These are phyloP conservation scores for Coilia nasus DNA, from an alignment of 2,797 vertebrate species.

Conservation along the genomic window DNA sequence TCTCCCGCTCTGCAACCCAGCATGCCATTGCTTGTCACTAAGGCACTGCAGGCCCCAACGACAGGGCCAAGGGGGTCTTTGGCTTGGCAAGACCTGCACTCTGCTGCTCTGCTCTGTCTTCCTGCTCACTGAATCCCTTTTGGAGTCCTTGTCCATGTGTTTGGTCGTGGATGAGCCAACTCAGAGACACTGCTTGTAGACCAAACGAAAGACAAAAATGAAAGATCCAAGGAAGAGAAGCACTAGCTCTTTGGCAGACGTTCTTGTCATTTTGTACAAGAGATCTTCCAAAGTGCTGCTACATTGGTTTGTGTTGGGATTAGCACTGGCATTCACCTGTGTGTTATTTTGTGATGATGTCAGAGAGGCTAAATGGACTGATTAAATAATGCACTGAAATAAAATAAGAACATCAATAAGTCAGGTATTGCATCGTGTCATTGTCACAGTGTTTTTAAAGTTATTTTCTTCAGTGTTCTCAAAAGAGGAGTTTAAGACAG, in stretches of 20 bases:
- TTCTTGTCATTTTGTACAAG: neutral
- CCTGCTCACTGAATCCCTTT: conserved; percentile 34
- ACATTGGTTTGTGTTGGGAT: neutral
- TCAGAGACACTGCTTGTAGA: conserved; percentile 58
- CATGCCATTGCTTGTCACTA: conserved; percentile 74
- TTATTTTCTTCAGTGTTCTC: neutral
- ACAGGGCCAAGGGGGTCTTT: neutral
- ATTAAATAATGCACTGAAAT: neutral
- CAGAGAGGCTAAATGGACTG: neutral
- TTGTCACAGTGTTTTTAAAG: neutral
- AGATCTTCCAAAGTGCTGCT: conserved; percentile 1
- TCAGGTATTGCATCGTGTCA: neutral
- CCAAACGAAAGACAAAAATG: neutral
- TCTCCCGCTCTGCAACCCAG: conserved; percentile 59
- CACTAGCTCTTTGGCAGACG: conserved; percentile 27
- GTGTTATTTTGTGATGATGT: neutral
- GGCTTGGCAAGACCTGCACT: neutral
- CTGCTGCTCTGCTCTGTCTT: neutral
- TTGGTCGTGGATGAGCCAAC: conserved; percentile 21
- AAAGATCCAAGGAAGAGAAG: neutral
- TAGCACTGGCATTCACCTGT: neutral
- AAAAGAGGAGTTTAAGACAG: neutral
- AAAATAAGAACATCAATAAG: neutral
- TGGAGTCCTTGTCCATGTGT: neutral
- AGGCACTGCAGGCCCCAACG: conserved; percentile 67